Evolutionary conservation across 1,140 invertebrate species (phyloP).

Genomic region (Drosophila leontia): DNA sequence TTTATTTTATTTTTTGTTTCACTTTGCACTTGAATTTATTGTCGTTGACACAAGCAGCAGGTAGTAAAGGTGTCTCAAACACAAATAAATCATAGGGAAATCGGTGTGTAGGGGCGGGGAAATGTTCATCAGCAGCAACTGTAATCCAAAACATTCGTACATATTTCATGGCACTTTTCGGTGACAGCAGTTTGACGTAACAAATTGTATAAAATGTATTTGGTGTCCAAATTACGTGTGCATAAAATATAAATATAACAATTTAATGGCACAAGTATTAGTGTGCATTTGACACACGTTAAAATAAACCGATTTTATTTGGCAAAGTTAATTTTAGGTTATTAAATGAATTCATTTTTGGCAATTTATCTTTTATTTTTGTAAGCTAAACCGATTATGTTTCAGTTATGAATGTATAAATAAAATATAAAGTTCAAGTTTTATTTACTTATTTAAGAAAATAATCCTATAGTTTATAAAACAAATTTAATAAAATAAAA

Average conservation of each 20-base stretch:
- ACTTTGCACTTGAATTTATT: slow-evolving; percentile 42
- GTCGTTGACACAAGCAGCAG: slow-evolving; percentile 59
- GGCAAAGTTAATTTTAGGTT: too few species aligned
- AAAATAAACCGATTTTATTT: background rate
- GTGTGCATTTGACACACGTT: background rate
- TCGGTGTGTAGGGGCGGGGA: background rate
- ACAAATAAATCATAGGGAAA: slow-evolving; percentile 62
- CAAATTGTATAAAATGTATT: slow-evolving; percentile 38
- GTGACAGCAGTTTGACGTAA: slow-evolving; percentile 30
- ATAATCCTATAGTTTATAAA: background rate
- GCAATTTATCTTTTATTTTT: background rate
- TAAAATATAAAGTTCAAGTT: background rate
- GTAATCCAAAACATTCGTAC: slow-evolving; percentile 42
- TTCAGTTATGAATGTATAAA: background rate
- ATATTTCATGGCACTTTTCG: slow-evolving; percentile 54
- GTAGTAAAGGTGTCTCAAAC: slow-evolving; percentile 54
- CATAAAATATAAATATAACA: slow-evolving; percentile 29
- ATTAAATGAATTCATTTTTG: background rate
- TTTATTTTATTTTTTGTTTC: slow-evolving; percentile 15
- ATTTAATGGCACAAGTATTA: background rate
- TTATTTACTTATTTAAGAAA: background rate
- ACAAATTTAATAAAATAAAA: background rate
- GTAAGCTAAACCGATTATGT: background rate
- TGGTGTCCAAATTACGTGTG: slow-evolving; percentile 16
- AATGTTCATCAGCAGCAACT: slow-evolving; percentile 23